Conservation (phyloP, 2,888 invertebrate species). For the Polydrusus cervinus region DNA sequence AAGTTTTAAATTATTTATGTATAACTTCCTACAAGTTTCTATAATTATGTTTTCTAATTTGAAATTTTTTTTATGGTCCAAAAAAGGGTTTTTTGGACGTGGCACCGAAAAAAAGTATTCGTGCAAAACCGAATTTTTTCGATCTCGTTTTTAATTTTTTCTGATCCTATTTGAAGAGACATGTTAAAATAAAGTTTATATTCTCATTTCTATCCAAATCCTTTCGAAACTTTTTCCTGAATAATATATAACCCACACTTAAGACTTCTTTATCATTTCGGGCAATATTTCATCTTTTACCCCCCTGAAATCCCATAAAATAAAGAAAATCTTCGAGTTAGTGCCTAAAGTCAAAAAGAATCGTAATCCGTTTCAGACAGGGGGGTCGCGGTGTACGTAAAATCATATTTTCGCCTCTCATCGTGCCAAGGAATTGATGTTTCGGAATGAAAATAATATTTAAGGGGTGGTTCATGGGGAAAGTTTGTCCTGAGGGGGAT, state of each 20-base stretch:
- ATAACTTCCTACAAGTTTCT: too few species aligned
- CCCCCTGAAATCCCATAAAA: conserved; percentile 46
- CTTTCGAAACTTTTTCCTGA: conserved; percentile 32
- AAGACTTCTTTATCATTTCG: conserved; percentile 26
- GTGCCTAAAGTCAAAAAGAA: conserved; percentile 57
- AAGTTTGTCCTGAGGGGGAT: conserved; percentile 58
- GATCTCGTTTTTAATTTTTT: too few species aligned
- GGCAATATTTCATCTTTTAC: conserved; percentile 42
- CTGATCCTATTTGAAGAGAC: too few species aligned
- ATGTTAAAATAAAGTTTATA: too few species aligned
- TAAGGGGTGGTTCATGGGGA: conserved; percentile 66
- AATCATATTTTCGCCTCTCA: conserved; percentile 67
- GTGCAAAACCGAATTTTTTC: too few species aligned
- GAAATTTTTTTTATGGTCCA: too few species aligned
- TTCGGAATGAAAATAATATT: conserved; percentile 70
- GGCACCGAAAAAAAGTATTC: too few species aligned
- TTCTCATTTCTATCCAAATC: too few species aligned
- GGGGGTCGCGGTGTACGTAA: conserved; percentile 63
- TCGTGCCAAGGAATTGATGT: conserved; percentile 69
- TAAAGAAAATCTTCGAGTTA: conserved; percentile 46
- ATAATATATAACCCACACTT: conserved; percentile 35
- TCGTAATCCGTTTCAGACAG: conserved; percentile 64
- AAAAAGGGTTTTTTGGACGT: too few species aligned
- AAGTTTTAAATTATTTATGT: too few species aligned
- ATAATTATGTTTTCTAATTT: too few species aligned